Base-by-base conservation (phyloP, 2,888 invertebrate species). In the Nipponacmea schrenckii region DNA sequence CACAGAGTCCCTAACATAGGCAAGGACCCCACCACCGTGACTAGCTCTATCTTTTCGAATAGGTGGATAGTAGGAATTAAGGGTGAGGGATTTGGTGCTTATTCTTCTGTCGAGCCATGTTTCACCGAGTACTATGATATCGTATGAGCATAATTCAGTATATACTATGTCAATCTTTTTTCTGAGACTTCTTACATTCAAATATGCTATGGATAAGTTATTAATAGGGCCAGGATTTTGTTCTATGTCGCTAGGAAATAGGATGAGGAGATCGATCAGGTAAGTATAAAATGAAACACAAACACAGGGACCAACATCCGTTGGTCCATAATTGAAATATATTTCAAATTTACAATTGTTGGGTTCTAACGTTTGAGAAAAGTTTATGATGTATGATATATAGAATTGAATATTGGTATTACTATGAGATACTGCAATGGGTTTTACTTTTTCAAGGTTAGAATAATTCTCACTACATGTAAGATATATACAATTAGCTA, bases 121-220 rank as follows among this genome's bases (percentile, higher is more conserved):
- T 67, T 67, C 67, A 24, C 45, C 24, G 10, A 67, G 24, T 20
- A 26, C 44, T 20, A 67, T 44, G 46, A 67, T 67, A 48, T 67
- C 67, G 20, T 46, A 67, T 20, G 15, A 26, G 26, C 46, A 24
- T 67, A 67, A 26, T 24, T n/a, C 46, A 20, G 17, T 26, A 15
- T n/a, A 26, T 46, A 67, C 46, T 14, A 67, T 45, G 17, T 44
- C 50, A 44, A 67, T 45, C 46, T 67, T 67, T 14, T 44, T 44
- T 4, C 46, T 39, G 15, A 48, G 26, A 67, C 67, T 67, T 26
- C 26, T 44, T 24, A 67, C 46, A 45, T 45, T 67, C 20, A 67
- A 20, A 26, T 67, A 46, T 48, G 46, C n/a, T 44, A 67, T 26
- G n/a, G 67, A 44, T 46, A 67, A 48, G n/a, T 48, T 48, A 17